Base-by-base conservation (phyloP, 2,797 vertebrate genomes). In the Anas bernieri region DNA sequence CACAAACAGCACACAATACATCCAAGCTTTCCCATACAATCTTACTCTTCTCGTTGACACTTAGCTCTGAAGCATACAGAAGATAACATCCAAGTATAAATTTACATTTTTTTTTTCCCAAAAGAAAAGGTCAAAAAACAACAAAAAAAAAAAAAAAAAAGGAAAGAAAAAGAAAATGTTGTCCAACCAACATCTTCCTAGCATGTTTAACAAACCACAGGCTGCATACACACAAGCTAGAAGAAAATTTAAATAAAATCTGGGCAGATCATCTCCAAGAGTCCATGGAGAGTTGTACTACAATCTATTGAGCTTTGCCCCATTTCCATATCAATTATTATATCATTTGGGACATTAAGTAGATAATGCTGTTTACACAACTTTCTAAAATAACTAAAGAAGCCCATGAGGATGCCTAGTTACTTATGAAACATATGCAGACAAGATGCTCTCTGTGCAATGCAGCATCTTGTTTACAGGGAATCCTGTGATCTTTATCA, bases 401-500 rank as follows among this genome's bases (percentile, higher is more conserved):
- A 95, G 63, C 96, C 97, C 95, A 93, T 69, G 92, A 96, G 94
- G 81, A 94, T 94, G 92, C 92, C 67, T 94, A 61, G 92, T 94
- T 96, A 90, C 78, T 97, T 96, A 95, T 75, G 91, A 96, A 97
- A 95, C 93, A 96, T 96, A 94, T 96, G 96, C 96, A 95, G 94
- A 92, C 88, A 93, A 96, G 93, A 96, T 95, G 94, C 61, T 95
- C 83, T 92, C 95, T 88, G 91, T 86, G 93, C 95, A 94, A 74
- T 48, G 89, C 90, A 88, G 88, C 94, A 93, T 95, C 95, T 96
- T 96, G 96, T 97, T 97, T 97, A 97, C 96, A 97, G 94, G 93
- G 95, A 96, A 96, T 94, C 94, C 94, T 97, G 95, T 95, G 94
- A 96, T 97, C 96, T 97, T 95, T 93, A 96, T 93, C 94, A 94